A percentile compares a stretch with the other conserved stretches of the same genome.
These are phyloP conservation scores for Bufo bufo DNA, from an alignment of 2,113 vertebrate genomes.

Conservation along the genomic window DNA sequence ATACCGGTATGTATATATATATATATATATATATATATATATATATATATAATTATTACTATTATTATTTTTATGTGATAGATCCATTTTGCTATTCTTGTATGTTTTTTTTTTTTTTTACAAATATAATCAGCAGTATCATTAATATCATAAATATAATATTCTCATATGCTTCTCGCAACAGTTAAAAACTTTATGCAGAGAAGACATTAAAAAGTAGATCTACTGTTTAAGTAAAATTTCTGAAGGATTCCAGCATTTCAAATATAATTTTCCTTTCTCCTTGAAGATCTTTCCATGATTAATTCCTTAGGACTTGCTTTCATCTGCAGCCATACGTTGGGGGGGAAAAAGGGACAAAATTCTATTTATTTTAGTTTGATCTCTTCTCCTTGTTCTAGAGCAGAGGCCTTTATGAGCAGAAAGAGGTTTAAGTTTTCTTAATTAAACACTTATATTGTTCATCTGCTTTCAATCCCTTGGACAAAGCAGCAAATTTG, in stretches of 20 bases:
- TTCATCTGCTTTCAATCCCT: conserved; percentile 78
- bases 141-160: too few species aligned
- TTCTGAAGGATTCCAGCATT: conserved; percentile 66
- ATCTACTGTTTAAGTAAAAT: conserved; percentile 62
- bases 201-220: conserved; percentile 27
- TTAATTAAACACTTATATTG: conserved; percentile 68
- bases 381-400: conserved; percentile 67
- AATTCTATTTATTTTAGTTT: conserved; percentile 71
- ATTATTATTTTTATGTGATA: too few species aligned
- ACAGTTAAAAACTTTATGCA: conserved; percentile 4
- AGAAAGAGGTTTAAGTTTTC: conserved; percentile 64
- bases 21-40: too few species aligned
- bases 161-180: too few species aligned
- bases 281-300: conserved; percentile 65
- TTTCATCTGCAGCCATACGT: conserved; percentile 70
- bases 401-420: conserved; percentile 71
- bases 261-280: conserved; percentile 60
- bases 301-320: conserved; percentile 70
- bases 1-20: too few species aligned
- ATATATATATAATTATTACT: too few species aligned
- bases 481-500: conserved; percentile 64
- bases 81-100: too few species aligned
- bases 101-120: too few species aligned
- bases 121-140: too few species aligned
- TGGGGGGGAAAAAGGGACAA: conserved; percentile 68